Percentiles rank a stretch among this genome's conserved stretches.
Evolutionary conservation across 2,113 vertebrate species (phyloP).

Genomic region (Myotis lucifugus): DNA sequence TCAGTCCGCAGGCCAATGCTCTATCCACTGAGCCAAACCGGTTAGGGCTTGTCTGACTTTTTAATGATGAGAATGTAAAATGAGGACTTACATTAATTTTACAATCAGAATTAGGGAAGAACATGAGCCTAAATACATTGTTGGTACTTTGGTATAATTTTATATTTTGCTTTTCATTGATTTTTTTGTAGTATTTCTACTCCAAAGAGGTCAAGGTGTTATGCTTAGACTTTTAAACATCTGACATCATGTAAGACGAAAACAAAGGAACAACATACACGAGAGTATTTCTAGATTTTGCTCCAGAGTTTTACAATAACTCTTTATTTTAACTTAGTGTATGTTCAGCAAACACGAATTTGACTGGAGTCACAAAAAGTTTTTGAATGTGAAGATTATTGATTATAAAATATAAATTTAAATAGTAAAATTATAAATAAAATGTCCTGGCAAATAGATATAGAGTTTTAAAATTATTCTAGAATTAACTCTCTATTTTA

Average conservation of each 20-base stretch:
- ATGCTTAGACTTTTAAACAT: background rate
- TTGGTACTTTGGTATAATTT: background rate
- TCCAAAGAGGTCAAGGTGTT: background rate
- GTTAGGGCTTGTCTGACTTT: background rate
- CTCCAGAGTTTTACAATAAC: background rate
- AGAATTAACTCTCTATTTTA: background rate
- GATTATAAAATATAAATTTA: conserved; percentile 39
- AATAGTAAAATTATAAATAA: conserved; percentile 40
- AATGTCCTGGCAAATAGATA: background rate
- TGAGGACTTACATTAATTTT: background rate
- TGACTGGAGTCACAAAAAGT: background rate
- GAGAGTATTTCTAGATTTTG: background rate
- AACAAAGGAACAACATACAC: background rate
- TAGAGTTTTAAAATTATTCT: background rate
- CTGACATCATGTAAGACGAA: background rate
- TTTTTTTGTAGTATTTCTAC: background rate
- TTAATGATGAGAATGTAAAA: background rate
- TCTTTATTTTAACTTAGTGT: background rate
- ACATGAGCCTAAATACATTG: background rate
- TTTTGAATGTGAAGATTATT: conserved; percentile 33
- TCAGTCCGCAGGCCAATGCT: too few species aligned
- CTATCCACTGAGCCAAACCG: too few species aligned
- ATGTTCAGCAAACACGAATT: conserved; percentile 7
- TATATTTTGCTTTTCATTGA: background rate
- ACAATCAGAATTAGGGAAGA: background rate